A percentile compares a stretch with the other conserved stretches of the same genome.
These are phyloP conservation scores for Sussaba pulchella DNA, from an alignment of 2,888 invertebrate genomes.

Conservation along the genomic window DNA sequence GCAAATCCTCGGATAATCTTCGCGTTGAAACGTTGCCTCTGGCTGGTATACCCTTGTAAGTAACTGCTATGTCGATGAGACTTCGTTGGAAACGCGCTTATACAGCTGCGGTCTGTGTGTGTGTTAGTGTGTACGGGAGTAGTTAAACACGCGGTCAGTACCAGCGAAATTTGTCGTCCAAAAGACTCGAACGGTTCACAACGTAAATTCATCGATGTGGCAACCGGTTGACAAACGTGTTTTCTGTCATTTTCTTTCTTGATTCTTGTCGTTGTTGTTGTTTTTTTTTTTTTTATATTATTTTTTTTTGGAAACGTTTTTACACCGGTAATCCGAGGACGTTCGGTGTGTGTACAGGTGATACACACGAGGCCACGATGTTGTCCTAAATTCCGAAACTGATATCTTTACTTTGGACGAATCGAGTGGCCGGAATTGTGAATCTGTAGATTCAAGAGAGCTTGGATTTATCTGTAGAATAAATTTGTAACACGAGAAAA, in stretches of 20 bases:
- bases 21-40: conserved; percentile 27
- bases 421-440: not conserved
- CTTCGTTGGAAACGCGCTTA: conserved; percentile 44
- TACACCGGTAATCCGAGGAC: not conserved
- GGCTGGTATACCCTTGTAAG: conserved; percentile 46
- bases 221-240: conserved; percentile 9
- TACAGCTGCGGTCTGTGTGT: conserved; percentile 9
- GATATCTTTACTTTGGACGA: not conserved
- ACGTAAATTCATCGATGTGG: not conserved
- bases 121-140: conserved; percentile 17
- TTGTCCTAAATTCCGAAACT: not conserved
- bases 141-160: conserved; percentile 31
- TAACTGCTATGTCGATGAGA: conserved; percentile 46
- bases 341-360: not conserved
- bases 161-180: not conserved
- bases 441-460: too few relatives aligned
- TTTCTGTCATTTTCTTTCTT: conserved; percentile 13
- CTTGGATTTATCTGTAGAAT: too few relatives aligned
- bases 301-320: not conserved
- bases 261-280: too few relatives aligned
- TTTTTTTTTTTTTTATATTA: conserved; percentile 6
- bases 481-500: too few relatives aligned
- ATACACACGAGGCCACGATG: not conserved
- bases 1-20: conserved; percentile 70
- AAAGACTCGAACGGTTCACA: conserved; percentile 2